A percentile compares a stretch with the other conserved stretches of the same genome.
These are phyloP conservation scores for Brachionus plicatilis DNA, from an alignment of 1,140 invertebrate genomes.

Conservation along the genomic window DNA sequence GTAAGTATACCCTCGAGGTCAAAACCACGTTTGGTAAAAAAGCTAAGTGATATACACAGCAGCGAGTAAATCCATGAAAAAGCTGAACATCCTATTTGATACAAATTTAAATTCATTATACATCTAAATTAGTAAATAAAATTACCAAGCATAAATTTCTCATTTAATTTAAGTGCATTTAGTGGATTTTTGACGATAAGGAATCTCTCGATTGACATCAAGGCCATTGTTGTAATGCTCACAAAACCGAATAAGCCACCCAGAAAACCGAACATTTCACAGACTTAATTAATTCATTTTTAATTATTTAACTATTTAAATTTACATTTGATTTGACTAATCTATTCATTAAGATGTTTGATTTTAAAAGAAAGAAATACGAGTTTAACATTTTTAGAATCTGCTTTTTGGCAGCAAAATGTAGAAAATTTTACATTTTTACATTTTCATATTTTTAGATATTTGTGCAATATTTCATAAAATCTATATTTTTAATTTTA, in stretches of 20 bases:
- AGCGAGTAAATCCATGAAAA: slow-evolving; percentile 16
- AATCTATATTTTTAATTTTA: no score
- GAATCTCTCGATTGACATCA: background rate
- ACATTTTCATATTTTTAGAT: no score
- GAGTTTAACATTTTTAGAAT: no score
- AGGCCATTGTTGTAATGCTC: slow-evolving; percentile 26
- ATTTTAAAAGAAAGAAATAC: no score
- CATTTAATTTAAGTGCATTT: background rate
- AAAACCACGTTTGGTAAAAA: slow-evolving; percentile 13
- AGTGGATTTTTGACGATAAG: slow-evolving; percentile 20
- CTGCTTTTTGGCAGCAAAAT: no score
- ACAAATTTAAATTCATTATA: background rate
- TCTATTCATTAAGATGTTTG: background rate
- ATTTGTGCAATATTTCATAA: no score
- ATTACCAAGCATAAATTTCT: background rate
- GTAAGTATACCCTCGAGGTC: slow-evolving; percentile 16
- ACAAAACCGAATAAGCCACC: slow-evolving; percentile 35
- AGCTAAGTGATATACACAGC: background rate
- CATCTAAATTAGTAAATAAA: background rate
- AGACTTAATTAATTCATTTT: background rate
- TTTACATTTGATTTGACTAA: background rate
- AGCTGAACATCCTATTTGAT: background rate
- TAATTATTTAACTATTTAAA: background rate
- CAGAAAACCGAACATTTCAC: background rate
- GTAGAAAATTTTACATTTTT: no score